These are phyloP conservation scores for Mimas tiliae DNA, from an alignment of 2,888 invertebrate genomes.

Conservation along the genomic window DNA sequence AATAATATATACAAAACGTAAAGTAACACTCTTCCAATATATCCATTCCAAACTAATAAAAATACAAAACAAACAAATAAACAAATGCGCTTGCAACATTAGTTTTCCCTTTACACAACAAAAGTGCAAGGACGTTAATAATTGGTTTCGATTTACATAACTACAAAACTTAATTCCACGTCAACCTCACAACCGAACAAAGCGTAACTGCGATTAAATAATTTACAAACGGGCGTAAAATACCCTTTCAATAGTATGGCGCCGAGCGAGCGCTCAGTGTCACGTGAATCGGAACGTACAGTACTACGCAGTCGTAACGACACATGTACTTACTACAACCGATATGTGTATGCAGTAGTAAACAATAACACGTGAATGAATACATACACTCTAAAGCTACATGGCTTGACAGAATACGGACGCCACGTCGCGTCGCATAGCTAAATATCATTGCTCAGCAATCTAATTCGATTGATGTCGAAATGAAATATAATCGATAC, in stretches of 20 bases:
- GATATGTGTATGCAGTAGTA: constrained; percentile 26
- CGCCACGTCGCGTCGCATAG: constrained; percentile 17
- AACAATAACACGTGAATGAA: constrained; percentile 25
- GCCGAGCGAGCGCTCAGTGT: constrained; percentile 7
- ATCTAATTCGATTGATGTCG: no score
- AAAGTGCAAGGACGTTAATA: neutral
- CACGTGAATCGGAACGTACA: constrained; percentile 20
- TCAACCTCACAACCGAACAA: constrained; percentile 9
- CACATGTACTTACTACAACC: constrained; percentile 22
- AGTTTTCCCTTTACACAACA: no score
- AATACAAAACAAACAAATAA: no score
- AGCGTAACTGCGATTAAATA: constrained; percentile 7
- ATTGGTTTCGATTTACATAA: neutral
- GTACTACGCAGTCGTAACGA: constrained; percentile 24
- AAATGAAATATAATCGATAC: neutral
- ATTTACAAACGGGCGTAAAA: constrained; percentile 19
- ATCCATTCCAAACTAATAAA: no score
- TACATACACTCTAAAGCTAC: constrained; percentile 20
- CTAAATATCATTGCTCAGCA: constrained; percentile 5
- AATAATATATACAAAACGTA: no score
- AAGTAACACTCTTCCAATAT: no score
- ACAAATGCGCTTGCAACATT: no score
- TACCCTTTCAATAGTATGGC: constrained; percentile 10
- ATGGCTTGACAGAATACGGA: constrained; percentile 26
- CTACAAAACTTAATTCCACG: neutral